Conservation (phyloP, 1,140 invertebrate species). For the Hestina assimilis region DNA sequence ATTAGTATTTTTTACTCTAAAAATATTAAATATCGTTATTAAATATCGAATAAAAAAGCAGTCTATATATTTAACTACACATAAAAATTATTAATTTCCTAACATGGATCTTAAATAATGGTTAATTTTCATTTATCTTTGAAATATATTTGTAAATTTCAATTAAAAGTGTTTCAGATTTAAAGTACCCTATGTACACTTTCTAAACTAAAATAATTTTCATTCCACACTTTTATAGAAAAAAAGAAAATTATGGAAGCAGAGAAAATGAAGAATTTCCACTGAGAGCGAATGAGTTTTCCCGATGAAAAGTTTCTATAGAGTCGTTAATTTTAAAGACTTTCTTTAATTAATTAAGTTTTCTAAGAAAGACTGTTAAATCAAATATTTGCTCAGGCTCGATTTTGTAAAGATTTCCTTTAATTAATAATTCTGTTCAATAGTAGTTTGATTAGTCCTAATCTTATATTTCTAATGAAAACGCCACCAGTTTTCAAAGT, state of each 20-base stretch:
- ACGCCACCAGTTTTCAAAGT: too few relatives aligned
- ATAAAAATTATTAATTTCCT: too few relatives aligned
- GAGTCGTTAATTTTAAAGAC: conserved; percentile 25
- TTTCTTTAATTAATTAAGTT: conserved; percentile 28
- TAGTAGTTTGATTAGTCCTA: too few relatives aligned
- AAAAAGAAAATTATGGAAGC: conserved; percentile 6
- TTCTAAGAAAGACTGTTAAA: conserved; percentile 6
- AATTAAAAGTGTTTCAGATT: conserved; percentile 1
- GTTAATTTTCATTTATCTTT: too few relatives aligned
- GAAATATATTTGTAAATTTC: conserved; percentile 2
- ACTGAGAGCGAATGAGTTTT: conserved; percentile 22
- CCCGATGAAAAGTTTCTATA: conserved; percentile 26
- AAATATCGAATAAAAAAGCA: too few relatives aligned
- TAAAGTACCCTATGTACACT: conserved; percentile 2
- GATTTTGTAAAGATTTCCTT: not conserved
- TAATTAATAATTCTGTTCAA: not conserved
- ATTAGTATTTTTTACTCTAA: too few relatives aligned
- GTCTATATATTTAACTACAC: too few relatives aligned
- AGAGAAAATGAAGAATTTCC: conserved; percentile 22
- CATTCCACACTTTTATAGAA: conserved; percentile 2
- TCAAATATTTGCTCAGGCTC: conserved; percentile 6
- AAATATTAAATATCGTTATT: too few relatives aligned
- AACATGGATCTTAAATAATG: too few relatives aligned
- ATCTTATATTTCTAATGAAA: too few relatives aligned
- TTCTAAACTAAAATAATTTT: conserved; percentile 4